Conservation (phyloP, 2,113 vertebrate genomes). For the Microtus pennsylvanicus region DNA sequence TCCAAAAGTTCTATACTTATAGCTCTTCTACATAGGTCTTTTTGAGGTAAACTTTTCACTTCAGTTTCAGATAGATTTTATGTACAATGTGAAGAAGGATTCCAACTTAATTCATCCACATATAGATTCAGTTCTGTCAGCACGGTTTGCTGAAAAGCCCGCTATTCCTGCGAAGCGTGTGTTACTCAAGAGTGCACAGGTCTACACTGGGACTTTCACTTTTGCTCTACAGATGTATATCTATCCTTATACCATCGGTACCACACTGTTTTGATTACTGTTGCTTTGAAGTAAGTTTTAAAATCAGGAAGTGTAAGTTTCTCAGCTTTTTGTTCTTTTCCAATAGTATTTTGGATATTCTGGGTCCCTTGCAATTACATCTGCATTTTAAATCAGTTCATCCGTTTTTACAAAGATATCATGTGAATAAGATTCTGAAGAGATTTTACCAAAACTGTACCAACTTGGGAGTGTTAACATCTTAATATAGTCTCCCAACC, state of each 20-base stretch:
- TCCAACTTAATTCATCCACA: slow-evolving; percentile 7
- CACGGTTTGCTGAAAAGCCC: background rate
- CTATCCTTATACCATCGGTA: background rate
- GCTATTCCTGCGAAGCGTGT: background rate
- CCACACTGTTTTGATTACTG: background rate
- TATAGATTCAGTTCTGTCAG: background rate
- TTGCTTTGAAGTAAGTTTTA: background rate
- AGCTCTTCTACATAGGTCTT: background rate
- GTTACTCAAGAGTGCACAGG: background rate
- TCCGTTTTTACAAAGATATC: background rate
- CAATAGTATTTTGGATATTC: slow-evolving; percentile 9
- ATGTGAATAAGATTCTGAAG: background rate
- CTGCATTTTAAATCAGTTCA: slow-evolving; percentile 34
- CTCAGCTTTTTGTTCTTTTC: background rate
- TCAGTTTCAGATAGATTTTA: background rate
- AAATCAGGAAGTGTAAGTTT: background rate
- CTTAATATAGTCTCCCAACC: background rate
- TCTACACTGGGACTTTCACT: background rate
- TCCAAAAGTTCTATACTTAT: background rate
- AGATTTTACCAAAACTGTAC: background rate
- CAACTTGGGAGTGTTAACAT: background rate
- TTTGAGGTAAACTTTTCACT: background rate
- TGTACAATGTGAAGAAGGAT: background rate
- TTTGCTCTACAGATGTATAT: background rate
- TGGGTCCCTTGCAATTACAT: slow-evolving; percentile 8